Percentiles rank a stretch among this genome's conserved stretches.
These are phyloP conservation scores for Melanophora roralis DNA, from an alignment of 2,888 invertebrate species.

Conservation along the genomic window DNA sequence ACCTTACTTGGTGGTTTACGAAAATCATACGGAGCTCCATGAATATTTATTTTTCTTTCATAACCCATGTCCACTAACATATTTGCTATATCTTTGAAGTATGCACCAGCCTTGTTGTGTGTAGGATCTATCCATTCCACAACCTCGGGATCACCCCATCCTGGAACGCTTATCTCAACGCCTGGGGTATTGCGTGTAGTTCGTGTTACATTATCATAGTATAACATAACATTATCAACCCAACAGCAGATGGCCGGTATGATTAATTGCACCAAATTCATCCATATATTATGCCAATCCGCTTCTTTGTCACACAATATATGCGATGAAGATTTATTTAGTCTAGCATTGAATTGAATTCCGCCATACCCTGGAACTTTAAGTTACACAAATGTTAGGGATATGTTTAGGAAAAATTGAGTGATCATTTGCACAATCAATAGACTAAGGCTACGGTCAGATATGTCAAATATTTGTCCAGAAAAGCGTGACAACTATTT, in stretches of 20 bases:
- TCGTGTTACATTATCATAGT: constrained; percentile 90
- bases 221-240: constrained; percentile 90
- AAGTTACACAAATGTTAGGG: not conserved
- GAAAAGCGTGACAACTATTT: no score
- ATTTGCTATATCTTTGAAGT: constrained; percentile 92
- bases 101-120: constrained; percentile 87
- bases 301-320: constrained; percentile 91
- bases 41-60: constrained; percentile 85
- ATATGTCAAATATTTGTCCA: no score
- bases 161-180: constrained; percentile 82
- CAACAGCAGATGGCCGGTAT: constrained; percentile 96
- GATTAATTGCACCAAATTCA: constrained; percentile 93
- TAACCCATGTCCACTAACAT: constrained; percentile 86
- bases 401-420: no score
- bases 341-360: constrained; percentile 92
- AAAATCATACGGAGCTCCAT: constrained; percentile 98
- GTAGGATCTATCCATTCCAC: constrained; percentile 98
- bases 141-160: constrained; percentile 91
- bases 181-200: constrained; percentile 85
- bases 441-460: no score
- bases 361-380: constrained; percentile 99
- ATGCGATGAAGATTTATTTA: constrained; percentile 88
- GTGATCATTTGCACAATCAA: no score
- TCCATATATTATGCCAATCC: constrained; percentile 93
- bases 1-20: constrained; percentile 93